A percentile compares a stretch with the other conserved stretches of the same genome.
Conservation (phyloP, 2,888 invertebrate species). For the Hymenopus coronatus region DNA sequence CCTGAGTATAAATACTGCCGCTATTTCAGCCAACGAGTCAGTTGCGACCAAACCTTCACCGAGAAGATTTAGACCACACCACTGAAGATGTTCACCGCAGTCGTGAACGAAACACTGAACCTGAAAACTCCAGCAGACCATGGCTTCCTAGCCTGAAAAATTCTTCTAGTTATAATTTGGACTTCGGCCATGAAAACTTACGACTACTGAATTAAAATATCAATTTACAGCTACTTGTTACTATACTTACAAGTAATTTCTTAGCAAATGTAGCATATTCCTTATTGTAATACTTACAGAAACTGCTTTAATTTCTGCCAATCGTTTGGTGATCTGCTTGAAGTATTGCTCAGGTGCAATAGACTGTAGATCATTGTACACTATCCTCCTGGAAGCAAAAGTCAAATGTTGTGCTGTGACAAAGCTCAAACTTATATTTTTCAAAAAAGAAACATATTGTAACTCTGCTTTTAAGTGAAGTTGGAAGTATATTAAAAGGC, state of each 20-base stretch:
- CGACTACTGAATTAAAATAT: too few relatives aligned
- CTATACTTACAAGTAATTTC: neutral
- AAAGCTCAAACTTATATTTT: neutral
- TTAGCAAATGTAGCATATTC: neutral
- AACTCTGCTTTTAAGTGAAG: neutral
- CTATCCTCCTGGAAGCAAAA: conserved; percentile 68
- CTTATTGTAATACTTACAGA: conserved; percentile 61
- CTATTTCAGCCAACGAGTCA: too few relatives aligned
- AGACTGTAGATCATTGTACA: conserved; percentile 83
- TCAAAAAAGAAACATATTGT: neutral
- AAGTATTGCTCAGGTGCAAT: conserved; percentile 95
- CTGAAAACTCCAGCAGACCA: too few relatives aligned
- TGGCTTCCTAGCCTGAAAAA: too few relatives aligned
- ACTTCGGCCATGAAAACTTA: too few relatives aligned
- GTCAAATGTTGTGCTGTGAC: neutral
- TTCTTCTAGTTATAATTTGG: too few relatives aligned
- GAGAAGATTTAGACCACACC: too few relatives aligned
- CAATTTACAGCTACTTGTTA: too few relatives aligned
- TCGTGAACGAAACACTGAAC: too few relatives aligned
- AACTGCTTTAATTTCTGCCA: conserved; percentile 88
- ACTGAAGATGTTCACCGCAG: too few relatives aligned
- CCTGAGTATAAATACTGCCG: too few relatives aligned
- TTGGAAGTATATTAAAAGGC: neutral
- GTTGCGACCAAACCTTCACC: too few relatives aligned
- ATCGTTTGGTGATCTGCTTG: conserved; percentile 82